Base-by-base conservation (phyloP, 1,140 invertebrate species). In the Leptopilina clavipes region DNA sequence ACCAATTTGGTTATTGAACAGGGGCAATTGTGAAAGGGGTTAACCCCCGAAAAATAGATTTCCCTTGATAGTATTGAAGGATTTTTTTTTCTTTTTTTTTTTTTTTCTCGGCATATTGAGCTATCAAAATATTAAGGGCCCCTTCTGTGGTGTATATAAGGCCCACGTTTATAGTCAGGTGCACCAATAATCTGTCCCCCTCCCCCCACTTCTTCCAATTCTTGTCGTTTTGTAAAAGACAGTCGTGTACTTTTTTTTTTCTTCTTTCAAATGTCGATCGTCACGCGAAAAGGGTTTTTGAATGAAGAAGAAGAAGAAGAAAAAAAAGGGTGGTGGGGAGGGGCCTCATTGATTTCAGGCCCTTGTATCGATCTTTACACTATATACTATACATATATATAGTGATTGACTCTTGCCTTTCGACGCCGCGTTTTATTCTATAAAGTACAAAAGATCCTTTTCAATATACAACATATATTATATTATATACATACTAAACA, bases 1-100 rank as follows among this genome's bases (percentile, higher is more conserved):
- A 84, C 86, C 87, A 89, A 89, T 89, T 89, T 88, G 86, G 82
- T 83, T 85, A 89, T 89, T 87, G 86, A 88, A 85, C 86, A n/a
- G n/a, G n/a, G 81, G 83, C 85, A 80, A 87, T 87, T n/a, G n/a
- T 84, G 84, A 86, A 86, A 85, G 80, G 81, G 78, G 74, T 54
- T n/a, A 77, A 56, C n/a, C n/a, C n/a, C 72, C 73, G 72, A 82
- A 31, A 31, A 6, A 31, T 82, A 85, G 80, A 84, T 85, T 82
- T 83, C 79, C 74, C 79, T 79, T 84, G 82, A 83, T 85, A 89
- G 88, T 88, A n/a, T n/a, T n/a, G n/a, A n/a, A n/a, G n/a, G n/a
- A n/a, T n/a, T n/a, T n/a, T n/a, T n/a, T n/a, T n/a, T n/a, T n/a
- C n/a, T n/a, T n/a, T n/a, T n/a, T n/a, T n/a, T n/a, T n/a, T n/a